Evolutionary conservation across 1,140 invertebrate genomes (phyloP).

Genomic region (Belonocnema kinseyi): DNA sequence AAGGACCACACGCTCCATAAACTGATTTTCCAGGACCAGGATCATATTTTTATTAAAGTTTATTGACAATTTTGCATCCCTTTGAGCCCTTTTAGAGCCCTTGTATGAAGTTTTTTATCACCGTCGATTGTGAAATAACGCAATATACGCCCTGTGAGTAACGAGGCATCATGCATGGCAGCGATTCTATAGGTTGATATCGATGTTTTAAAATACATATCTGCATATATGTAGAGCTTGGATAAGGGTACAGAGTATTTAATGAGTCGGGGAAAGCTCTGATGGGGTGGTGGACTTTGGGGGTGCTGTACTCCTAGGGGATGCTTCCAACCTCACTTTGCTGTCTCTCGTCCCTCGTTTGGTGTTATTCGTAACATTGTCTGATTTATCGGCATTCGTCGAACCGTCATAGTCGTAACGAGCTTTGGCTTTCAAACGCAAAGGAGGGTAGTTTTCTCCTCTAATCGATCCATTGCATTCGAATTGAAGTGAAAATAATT

Average conservation of each 20-base stretch:
- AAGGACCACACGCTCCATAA: no score
- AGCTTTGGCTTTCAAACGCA: slow-evolving; percentile 61
- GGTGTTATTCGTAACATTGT: slow-evolving; percentile 53
- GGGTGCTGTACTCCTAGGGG: slow-evolving; percentile 55
- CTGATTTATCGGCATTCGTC: slow-evolving; percentile 74
- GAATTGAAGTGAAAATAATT: neutral
- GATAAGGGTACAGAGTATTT: slow-evolving; percentile 62
- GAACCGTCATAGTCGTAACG: slow-evolving; percentile 61
- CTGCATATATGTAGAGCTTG: slow-evolving; percentile 60
- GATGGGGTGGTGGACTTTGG: slow-evolving; percentile 47
- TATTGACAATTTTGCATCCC: no score
- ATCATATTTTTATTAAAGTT: no score
- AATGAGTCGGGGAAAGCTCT: slow-evolving; percentile 68
- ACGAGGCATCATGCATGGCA: slow-evolving; percentile 59
- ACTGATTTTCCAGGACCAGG: no score
- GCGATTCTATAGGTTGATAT: slow-evolving; percentile 64
- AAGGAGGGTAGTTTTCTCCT: slow-evolving; percentile 46
- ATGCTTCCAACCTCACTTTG: slow-evolving; percentile 39
- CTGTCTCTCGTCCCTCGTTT: slow-evolving; percentile 42
- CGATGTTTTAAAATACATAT: slow-evolving; percentile 72
- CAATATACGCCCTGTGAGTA: slow-evolving; percentile 64
- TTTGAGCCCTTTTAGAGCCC: no score
- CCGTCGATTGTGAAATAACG: slow-evolving; percentile 70
- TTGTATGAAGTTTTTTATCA: slow-evolving; percentile 52
- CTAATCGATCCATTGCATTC: slow-evolving; percentile 5